phyloP scores from a whole-genome alignment of 1,140 invertebrate genomes.

The Hetaerina americana region DNA sequence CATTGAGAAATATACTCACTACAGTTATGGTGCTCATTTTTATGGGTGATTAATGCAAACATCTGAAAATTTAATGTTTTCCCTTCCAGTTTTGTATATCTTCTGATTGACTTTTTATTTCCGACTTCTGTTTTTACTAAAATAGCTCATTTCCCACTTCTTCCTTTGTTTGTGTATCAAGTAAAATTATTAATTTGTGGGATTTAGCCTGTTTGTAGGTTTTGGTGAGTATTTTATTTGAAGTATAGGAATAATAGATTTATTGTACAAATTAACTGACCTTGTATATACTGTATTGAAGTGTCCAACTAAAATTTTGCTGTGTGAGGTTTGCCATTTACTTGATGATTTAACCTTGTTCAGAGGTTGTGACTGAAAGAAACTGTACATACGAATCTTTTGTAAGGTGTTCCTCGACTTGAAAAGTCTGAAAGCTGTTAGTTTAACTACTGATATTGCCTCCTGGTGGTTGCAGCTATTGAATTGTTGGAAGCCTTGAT shows the following conservation, averaged over 20 bases:
- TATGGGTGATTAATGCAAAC: neutral
- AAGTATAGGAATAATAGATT: neutral
- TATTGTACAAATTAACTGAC: neutral
- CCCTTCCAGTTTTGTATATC: neutral
- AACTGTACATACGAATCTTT: neutral
- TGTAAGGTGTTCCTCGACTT: neutral
- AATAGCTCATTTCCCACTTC: neutral
- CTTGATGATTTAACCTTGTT: neutral
- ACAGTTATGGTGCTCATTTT: neutral
- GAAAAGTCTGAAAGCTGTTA: neutral
- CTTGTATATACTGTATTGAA: neutral
- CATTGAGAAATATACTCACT: neutral
- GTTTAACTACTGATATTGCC: neutral
- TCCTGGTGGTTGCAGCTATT: neutral
- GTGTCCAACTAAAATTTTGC: neutral
- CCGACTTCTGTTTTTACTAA: neutral
- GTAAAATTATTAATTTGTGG: neutral
- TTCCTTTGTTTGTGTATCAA: neutral
- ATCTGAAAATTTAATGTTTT: neutral
- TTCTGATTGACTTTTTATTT: neutral
- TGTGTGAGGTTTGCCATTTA: neutral
- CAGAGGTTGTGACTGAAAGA: neutral
- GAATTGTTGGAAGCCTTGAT: neutral
- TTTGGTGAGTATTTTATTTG: neutral
- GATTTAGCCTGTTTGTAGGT: neutral